These are phyloP conservation scores for Microtus montanus DNA, from an alignment of 2,113 vertebrate genomes.

Conservation along the genomic window DNA sequence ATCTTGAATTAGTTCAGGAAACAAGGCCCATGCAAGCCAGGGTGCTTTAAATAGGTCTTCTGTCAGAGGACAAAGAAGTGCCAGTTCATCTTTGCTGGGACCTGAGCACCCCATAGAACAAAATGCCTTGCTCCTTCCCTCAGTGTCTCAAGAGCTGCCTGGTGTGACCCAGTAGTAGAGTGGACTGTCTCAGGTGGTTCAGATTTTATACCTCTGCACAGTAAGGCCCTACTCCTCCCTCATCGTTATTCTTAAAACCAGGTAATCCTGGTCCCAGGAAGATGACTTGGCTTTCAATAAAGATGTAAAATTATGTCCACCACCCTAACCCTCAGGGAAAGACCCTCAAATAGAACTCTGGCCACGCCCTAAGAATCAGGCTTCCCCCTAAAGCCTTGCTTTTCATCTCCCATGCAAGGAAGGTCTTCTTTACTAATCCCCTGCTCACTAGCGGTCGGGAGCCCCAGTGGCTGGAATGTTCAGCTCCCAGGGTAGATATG, in stretches of 20 bases:
- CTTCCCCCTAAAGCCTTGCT: conserved; percentile 30
- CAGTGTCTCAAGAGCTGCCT: conserved; percentile 23
- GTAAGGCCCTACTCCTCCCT: neutral
- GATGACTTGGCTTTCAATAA: conserved; percentile 19
- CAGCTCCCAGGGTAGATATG: conserved; percentile 71
- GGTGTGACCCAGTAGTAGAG: neutral
- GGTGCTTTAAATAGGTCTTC: neutral
- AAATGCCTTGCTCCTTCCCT: conserved; percentile 26
- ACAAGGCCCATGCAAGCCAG: conserved; percentile 17
- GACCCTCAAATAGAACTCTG: neutral
- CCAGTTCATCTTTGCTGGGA: neutral
- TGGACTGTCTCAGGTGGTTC: neutral
- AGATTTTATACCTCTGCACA: neutral
- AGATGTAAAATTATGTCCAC: neutral
- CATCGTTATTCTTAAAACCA: conserved; percentile 21
- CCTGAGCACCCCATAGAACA: conserved; percentile 23
- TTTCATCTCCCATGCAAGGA: conserved; percentile 54
- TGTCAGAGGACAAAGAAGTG: neutral
- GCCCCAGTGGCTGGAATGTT: conserved; percentile 52
- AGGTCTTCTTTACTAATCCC: conserved; percentile 66
- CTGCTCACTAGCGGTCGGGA: conserved; percentile 69
- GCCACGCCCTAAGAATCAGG: neutral
- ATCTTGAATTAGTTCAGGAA: neutral
- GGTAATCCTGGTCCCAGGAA: neutral
- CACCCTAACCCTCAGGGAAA: neutral